A percentile compares a stretch with the other conserved stretches of the same genome.
phyloP scores from a whole-genome alignment of 2,797 vertebrate species.

The Calcarius lapponicus region DNA sequence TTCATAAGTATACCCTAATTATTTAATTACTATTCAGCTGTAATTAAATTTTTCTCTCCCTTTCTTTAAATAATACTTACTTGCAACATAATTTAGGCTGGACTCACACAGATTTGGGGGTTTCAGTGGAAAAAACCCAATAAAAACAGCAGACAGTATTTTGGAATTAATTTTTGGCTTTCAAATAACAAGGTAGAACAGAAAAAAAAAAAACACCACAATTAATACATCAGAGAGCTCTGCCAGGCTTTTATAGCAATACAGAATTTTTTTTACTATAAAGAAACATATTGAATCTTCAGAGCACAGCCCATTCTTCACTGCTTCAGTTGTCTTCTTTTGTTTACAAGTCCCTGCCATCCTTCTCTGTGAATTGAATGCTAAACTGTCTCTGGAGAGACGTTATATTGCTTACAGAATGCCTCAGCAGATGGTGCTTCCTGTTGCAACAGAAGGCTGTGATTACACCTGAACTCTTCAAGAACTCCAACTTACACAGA shows the following conservation, averaged over 20 bases:
- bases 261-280: slow-evolving; percentile 72
- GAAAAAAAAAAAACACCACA: not conserved
- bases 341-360: slow-evolving; percentile 83
- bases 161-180: not conserved
- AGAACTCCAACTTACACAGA: slow-evolving; percentile 75
- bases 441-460: slow-evolving; percentile 82
- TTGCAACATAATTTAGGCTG: not conserved
- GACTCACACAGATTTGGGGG: not conserved
- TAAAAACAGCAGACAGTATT: not conserved
- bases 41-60: not conserved
- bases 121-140: not conserved
- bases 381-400: slow-evolving; percentile 83
- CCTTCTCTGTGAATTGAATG: slow-evolving; percentile 83
- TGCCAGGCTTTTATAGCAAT: slow-evolving; percentile 67
- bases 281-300: slow-evolving; percentile 79
- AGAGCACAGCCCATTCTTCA: slow-evolving; percentile 75
- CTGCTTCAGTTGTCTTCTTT: slow-evolving; percentile 80
- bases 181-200: not conserved
- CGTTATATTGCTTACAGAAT: slow-evolving; percentile 81
- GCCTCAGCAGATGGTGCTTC: slow-evolving; percentile 82
- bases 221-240: slow-evolving; percentile 73
- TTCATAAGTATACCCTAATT: not conserved
- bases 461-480: slow-evolving; percentile 85
- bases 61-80: not conserved
- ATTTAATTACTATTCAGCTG: not conserved